Percentiles rank a stretch among this genome's conserved stretches.
Evolutionary conservation across 2,888 invertebrate genomes (phyloP).

Genomic region (Petrolisthes cinctipes): DNA sequence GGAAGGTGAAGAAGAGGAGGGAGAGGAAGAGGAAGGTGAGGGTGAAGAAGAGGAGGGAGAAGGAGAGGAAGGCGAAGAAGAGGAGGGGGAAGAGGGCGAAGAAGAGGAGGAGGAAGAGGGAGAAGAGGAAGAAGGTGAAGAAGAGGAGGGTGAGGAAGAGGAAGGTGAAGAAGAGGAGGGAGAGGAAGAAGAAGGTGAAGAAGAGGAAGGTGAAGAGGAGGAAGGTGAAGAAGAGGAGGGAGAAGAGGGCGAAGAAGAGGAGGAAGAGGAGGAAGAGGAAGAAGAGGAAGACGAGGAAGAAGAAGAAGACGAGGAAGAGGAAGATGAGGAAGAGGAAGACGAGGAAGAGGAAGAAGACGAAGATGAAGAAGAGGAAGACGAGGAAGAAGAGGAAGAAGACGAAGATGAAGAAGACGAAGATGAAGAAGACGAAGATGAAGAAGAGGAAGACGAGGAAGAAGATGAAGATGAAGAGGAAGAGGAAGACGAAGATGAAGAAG

Average conservation of each 20-base stretch:
- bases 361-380: constrained; percentile 27
- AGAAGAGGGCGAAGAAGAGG: constrained; percentile 29
- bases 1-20: background rate
- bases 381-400: background rate
- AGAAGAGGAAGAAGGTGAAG: background rate
- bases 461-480: background rate
- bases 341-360: constrained; percentile 31
- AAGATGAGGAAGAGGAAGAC: constrained; percentile 31
- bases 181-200: background rate
- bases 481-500: constrained; percentile 14
- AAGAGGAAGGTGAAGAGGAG: background rate
- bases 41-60: constrained; percentile 5
- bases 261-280: constrained; percentile 11
- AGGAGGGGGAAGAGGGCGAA: background rate
- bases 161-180: background rate
- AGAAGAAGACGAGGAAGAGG: background rate
- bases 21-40: background rate
- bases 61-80: background rate
- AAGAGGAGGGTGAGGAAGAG: background rate
- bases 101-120: background rate
- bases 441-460: background rate
- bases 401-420: constrained; percentile 20
- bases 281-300: background rate
- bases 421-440: background rate
- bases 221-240: background rate